These are phyloP conservation scores for Limnephilus rhombicus DNA, from an alignment of 2,888 invertebrate genomes.

Conservation along the genomic window DNA sequence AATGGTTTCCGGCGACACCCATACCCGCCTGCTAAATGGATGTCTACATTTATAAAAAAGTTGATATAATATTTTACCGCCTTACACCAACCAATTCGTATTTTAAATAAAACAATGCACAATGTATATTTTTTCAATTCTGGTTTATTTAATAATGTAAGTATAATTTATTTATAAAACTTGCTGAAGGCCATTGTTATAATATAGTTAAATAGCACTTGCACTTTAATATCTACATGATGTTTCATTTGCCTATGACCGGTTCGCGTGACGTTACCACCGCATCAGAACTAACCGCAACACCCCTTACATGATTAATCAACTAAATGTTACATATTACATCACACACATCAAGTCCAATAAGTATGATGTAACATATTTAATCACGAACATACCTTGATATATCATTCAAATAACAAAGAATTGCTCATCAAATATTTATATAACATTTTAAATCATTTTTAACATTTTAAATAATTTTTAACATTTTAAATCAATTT, in stretches of 20 bases:
- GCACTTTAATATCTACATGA: constrained; percentile 52
- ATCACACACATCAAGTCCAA: too few species aligned
- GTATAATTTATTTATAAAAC: constrained; percentile 62
- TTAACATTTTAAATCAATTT: neutral
- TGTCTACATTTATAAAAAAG: too few species aligned
- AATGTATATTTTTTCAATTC: constrained; percentile 57
- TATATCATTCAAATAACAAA: neutral
- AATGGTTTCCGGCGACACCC: too few species aligned
- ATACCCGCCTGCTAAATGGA: too few species aligned
- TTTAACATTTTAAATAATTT: neutral
- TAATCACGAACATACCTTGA: neutral
- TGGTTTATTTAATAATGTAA: constrained; percentile 62
- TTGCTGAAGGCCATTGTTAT: constrained; percentile 61
- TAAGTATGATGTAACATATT: too few species aligned
- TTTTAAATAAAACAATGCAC: neutral
- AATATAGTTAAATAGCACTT: constrained; percentile 59
- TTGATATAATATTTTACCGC: too few species aligned
- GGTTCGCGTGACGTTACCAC: constrained; percentile 16
- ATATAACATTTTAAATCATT: neutral
- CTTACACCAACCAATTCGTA: too few species aligned
- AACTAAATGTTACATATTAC: neutral
- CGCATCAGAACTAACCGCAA: constrained; percentile 10
- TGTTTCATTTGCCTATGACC: constrained; percentile 3
- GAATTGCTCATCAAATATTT: neutral
- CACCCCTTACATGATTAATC: neutral